These are phyloP conservation scores for Halcyon smyrnensis DNA, from an alignment of 2,797 vertebrate species.

Conservation along the genomic window DNA sequence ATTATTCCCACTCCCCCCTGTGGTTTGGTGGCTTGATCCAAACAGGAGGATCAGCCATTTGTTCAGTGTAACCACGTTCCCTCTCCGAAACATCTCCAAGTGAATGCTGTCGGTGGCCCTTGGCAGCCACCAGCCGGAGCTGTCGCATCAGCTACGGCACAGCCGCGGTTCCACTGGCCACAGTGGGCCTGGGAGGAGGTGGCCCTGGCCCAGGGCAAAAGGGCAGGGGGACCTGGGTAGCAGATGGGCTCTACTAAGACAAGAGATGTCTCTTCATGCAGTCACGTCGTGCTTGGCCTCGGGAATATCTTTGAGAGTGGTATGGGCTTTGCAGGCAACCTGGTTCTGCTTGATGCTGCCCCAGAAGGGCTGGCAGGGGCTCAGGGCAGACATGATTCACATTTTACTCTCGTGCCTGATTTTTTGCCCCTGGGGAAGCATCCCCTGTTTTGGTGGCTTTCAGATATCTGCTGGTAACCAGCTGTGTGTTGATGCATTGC, in stretches of 20 bases:
- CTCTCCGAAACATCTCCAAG: neutral
- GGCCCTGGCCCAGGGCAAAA: neutral
- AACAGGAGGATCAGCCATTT: neutral
- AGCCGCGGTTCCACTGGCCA: fast-evolving
- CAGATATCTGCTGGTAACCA: neutral
- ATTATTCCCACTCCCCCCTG: neutral
- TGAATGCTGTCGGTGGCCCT: neutral
- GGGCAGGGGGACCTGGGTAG: neutral
- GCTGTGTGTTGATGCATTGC: fast-evolving
- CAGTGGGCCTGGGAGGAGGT: neutral
- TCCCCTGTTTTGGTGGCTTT: neutral
- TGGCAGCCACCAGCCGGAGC: constrained; percentile 53
- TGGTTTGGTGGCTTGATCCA: neutral
- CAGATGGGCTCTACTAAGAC: neutral
- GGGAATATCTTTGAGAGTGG: neutral
- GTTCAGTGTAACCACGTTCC: neutral
- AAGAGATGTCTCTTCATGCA: neutral
- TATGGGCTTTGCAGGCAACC: neutral
- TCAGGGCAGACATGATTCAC: neutral
- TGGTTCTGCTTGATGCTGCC: neutral
- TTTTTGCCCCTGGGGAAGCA: neutral
- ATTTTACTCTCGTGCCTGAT: neutral
- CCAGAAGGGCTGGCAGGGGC: neutral
- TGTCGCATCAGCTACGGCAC: neutral
- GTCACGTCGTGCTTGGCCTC: neutral